phyloP scores from a whole-genome alignment of 2,797 vertebrate genomes.

The Myotis daubentonii region DNA sequence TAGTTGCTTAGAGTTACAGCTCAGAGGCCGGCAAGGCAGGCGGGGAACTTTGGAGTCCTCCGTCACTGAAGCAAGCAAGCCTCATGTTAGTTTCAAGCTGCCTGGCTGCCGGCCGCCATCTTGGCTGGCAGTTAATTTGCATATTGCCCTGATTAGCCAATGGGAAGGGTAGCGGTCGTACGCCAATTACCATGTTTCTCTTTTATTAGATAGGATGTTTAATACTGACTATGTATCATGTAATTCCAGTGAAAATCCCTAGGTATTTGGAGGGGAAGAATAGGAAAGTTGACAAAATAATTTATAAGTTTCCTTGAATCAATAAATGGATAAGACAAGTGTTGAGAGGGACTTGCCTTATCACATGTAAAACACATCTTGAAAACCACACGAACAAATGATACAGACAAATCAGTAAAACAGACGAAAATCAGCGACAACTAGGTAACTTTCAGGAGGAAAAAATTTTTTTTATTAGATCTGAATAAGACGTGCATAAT shows the following conservation, averaged over 20 bases:
- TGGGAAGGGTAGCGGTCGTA: no score
- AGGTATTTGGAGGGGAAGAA: background rate
- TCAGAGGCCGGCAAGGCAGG: no score
- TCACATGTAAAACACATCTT: background rate
- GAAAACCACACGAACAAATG: background rate
- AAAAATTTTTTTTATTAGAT: background rate
- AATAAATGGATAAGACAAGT: background rate
- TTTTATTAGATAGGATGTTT: background rate
- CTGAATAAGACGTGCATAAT: background rate
- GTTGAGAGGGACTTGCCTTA: background rate
- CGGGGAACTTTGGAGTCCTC: no score
- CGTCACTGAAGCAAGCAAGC: no score
- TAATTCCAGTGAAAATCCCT: conserved; percentile 3
- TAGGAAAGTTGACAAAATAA: conserved; percentile 23
- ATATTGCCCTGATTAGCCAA: no score
- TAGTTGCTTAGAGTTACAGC: no score
- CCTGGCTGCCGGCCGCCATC: no score
- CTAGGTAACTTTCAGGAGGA: background rate
- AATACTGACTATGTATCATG: background rate
- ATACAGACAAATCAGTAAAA: background rate
- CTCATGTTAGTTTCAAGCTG: no score
- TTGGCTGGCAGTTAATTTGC: no score
- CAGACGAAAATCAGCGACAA: background rate
- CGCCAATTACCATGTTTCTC: no score
- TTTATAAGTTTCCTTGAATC: conserved; percentile 35